Base-by-base conservation (phyloP, 2,888 invertebrate genomes). In the Aspidiotus rigidus region DNA sequence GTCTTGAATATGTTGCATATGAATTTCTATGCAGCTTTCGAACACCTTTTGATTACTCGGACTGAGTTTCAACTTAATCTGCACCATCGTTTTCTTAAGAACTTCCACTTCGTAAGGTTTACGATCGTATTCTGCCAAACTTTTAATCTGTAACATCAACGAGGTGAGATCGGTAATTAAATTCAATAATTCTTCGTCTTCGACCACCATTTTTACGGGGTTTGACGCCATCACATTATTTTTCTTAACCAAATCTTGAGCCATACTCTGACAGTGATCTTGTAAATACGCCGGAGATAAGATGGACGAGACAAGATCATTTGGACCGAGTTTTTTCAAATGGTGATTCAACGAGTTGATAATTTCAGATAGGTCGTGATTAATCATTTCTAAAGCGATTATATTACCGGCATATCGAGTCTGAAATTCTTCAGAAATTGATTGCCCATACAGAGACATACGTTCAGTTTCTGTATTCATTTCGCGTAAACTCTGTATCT, bases 401-500 rank as follows among this genome's bases (percentile, higher is more conserved):
- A 97, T 86, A 62, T 80, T 78, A 42, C 74, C 74, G 7, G 96
- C 96, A 81, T 97, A 97, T 75, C 87, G 87, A 74, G 89, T 85
- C 78, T 95, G 92, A 78, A 95, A 97, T 76, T 95, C 94, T 72
- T 89, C 86, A 7, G 89, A 85, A 75, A 92, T 84, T 72, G 84
- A 83, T 75, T 88, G 85, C 42, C 89, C 88, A 77, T 88, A 88
- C 0, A 90, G 89, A 78, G 87, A 86, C 77, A 86, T 84, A 78
- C 89, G 88, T 77, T 97, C 96, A 0, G 93, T 94, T 78, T 93
- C 90, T 71, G 88, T 84, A 76, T 97, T 97, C 85, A 93, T 89
- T 71, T 89, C 87, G 76, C 86, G 87, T 63, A 97, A 79, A 70
- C 86, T 84, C 74, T 86, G 84, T 10, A 96, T 86, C 81, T 90